These are phyloP conservation scores for Grantiella picta DNA, from an alignment of 2,113 vertebrate species.

Conservation along the genomic window DNA sequence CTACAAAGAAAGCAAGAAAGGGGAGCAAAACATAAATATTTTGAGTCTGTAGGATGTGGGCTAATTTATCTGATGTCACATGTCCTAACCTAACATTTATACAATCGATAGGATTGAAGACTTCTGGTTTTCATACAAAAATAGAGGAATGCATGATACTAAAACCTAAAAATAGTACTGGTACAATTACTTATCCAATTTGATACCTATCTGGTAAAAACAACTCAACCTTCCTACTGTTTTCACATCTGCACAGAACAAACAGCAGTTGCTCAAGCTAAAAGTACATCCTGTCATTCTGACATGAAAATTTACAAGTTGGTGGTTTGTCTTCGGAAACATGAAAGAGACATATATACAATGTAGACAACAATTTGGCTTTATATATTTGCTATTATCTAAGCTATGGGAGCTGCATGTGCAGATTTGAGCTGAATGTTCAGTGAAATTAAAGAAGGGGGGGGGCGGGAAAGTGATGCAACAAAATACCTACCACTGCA, in stretches of 20 bases:
- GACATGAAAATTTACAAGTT: not conserved
- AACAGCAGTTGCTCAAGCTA: not conserved
- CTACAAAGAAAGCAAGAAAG: slow-evolving; percentile 24
- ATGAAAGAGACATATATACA: not conserved
- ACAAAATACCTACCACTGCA: not conserved
- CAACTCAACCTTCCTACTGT: not conserved
- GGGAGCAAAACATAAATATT: slow-evolving; percentile 47
- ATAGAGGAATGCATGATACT: not conserved
- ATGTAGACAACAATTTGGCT: not conserved
- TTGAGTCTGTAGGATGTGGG: slow-evolving; percentile 40
- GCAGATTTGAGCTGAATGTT: not conserved
- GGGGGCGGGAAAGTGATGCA: not conserved
- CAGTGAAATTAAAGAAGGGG: not conserved
- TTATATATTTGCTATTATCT: not conserved
- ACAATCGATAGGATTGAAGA: not conserved
- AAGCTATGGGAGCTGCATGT: not conserved
- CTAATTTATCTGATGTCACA: not conserved
- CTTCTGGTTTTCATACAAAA: not conserved
- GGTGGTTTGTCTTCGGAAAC: not conserved
- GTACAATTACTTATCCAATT: not conserved
- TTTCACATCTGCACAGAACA: not conserved
- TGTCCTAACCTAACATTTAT: not conserved
- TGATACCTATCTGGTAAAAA: not conserved
- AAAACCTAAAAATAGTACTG: not conserved
- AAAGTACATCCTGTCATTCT: not conserved